phyloP scores from a whole-genome alignment of 2,113 vertebrate genomes.

The Guaruba guarouba region DNA sequence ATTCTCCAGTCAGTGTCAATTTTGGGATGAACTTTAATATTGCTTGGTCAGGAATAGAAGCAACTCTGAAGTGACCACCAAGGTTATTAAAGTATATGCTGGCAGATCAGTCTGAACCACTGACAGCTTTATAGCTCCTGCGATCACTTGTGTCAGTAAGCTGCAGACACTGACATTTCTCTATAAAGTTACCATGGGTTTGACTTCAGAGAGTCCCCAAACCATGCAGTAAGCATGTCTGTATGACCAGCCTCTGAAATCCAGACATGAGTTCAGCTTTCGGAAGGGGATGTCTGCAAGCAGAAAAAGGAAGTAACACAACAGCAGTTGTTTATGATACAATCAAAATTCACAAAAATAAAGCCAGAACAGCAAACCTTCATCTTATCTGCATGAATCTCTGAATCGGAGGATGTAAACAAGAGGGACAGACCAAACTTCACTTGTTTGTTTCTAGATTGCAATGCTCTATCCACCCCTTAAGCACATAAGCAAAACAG shows the following conservation, averaged over 20 bases:
- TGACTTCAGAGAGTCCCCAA: not conserved
- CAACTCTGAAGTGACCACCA: not conserved
- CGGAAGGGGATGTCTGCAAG: not conserved
- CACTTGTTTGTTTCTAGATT: conserved; percentile 32
- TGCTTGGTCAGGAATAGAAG: not conserved
- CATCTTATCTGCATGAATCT: conserved; percentile 35
- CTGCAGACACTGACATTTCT: not conserved
- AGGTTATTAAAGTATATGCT: not conserved
- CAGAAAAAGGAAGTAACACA: conserved; percentile 39
- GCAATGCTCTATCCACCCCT: not conserved
- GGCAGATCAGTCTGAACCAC: not conserved
- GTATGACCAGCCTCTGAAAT: not conserved
- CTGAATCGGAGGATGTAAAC: conserved; percentile 56
- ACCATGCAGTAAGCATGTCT: not conserved
- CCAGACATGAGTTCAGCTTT: not conserved
- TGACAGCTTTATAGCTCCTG: conserved; percentile 23
- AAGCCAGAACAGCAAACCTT: conserved; percentile 36
- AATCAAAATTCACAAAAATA: conserved; percentile 32
- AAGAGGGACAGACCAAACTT: conserved; percentile 7
- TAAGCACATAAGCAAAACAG: conserved; percentile 54
- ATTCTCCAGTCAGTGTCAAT: not conserved
- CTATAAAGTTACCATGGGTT: not conserved
- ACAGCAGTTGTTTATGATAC: conserved; percentile 26
- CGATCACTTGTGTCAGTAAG: not conserved
- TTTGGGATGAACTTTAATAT: not conserved